phyloP scores from a whole-genome alignment of 2,797 vertebrate species.

The Helostoma temminkii region DNA sequence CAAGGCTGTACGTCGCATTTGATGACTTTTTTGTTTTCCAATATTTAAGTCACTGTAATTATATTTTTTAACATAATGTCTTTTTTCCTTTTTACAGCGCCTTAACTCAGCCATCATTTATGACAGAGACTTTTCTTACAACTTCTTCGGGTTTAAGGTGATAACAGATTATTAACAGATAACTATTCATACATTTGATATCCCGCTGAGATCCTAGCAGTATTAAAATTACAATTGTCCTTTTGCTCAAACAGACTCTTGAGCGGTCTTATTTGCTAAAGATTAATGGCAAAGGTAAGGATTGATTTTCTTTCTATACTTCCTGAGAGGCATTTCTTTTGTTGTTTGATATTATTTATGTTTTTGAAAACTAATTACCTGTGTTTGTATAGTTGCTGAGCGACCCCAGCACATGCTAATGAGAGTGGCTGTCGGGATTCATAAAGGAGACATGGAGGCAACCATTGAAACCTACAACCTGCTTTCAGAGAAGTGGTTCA shows the following conservation, averaged over 20 bases:
- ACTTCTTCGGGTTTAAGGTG: constrained; percentile 97
- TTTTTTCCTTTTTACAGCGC: constrained; percentile 70
- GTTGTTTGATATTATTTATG: neutral
- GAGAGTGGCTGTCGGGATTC: constrained; percentile 97
- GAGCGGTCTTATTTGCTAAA: constrained; percentile 97
- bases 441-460: constrained; percentile 88
- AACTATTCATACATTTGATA: neutral
- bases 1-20: constrained; percentile 85
- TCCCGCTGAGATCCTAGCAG: neutral
- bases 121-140: constrained; percentile 97
- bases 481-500: constrained; percentile 97
- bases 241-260: constrained; percentile 83
- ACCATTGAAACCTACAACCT: constrained; percentile 98
- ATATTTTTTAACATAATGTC: neutral
- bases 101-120: constrained; percentile 97
- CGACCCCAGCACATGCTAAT: constrained; percentile 99
- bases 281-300: constrained; percentile 89
- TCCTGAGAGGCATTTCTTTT: neutral
- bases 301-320: neutral
- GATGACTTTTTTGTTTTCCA: neutral
- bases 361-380: neutral
- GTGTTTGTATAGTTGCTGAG: constrained; percentile 92
- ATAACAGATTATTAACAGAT: neutral
- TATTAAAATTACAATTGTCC: neutral
- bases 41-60: neutral